A percentile compares a stretch with the other conserved stretches of the same genome.
Conservation (phyloP, 2,888 invertebrate species). For the Mechanitis messenoides region DNA sequence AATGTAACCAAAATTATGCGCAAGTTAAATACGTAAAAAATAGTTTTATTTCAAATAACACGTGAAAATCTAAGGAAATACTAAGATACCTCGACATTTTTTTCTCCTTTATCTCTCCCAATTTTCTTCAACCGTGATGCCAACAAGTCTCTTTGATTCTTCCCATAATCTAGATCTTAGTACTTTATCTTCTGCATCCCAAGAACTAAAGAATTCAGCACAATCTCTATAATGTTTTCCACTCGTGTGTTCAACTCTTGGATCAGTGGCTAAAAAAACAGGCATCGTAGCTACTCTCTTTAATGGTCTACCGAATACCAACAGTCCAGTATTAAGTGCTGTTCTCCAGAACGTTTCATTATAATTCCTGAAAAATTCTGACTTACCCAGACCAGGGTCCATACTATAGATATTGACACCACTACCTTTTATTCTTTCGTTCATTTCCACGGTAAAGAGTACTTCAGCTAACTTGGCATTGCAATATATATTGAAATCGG, state of each 20-base stretch:
- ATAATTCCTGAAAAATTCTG: slow-evolving; percentile 82
- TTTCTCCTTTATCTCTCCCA: slow-evolving; percentile 40
- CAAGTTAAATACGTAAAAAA: no score
- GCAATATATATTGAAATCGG: slow-evolving; percentile 76
- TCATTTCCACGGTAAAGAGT: slow-evolving; percentile 72
- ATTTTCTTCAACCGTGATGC: slow-evolving; percentile 45
- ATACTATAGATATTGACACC: slow-evolving; percentile 86
- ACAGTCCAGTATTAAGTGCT: slow-evolving; percentile 39
- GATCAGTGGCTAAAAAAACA: slow-evolving; percentile 50
- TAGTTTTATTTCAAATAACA: no score
- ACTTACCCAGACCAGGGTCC: slow-evolving; percentile 88
- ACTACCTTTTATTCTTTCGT: slow-evolving; percentile 46
- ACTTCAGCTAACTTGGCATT: slow-evolving; percentile 57
- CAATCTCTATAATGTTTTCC: slow-evolving; percentile 60
- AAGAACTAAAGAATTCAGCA: slow-evolving; percentile 50
- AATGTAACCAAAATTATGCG: no score
- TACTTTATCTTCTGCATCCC: slow-evolving; percentile 55
- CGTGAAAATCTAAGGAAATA: no score
- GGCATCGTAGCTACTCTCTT: slow-evolving; percentile 48
- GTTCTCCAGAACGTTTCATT: slow-evolving; percentile 35
- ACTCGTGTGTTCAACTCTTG: slow-evolving; percentile 42
- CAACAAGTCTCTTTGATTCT: slow-evolving; percentile 46
- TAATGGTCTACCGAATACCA: slow-evolving; percentile 42
- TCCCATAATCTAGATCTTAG: slow-evolving; percentile 47
- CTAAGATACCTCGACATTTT: no score